Evolutionary conservation across 2,888 invertebrate genomes (phyloP), one percentile per base, ranked within the genome.

Genomic region (Encarsia formosa): DNA sequence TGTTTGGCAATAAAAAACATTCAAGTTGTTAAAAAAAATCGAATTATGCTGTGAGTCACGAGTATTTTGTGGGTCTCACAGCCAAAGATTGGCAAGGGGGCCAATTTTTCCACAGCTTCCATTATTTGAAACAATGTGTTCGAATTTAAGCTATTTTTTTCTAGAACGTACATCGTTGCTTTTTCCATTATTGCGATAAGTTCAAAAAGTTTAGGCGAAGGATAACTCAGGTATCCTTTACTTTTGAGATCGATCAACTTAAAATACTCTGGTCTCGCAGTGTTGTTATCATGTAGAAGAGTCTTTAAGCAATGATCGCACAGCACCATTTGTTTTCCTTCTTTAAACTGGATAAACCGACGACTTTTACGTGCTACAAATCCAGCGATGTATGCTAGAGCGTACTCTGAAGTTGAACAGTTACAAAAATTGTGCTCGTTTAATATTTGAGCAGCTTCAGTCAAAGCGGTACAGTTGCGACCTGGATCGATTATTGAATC

Each of bases 1-100:
- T 50, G 49, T 16, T 50, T 54, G 5, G 42, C 19, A 19, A 54
- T 42, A 37, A 50, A n/a, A 45, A 51, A 39, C 50, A 54, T 54
- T 22, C 54, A 9, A 5, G 45, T 54, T 4, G 45, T 54, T 18
- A 55, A 22, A 18, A 34, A 55, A 34, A 51, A 51, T 1, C n/a
- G 9, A 2, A 55, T 35, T 8, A 51, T 37, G 16, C 19, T 37
- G 1, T 35, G 34, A 2, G 51, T 48, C 11, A 55, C 18, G 15
- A 13, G 3, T 2, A 20, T 20, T 16, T 42, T 20, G 24, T 52
- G 52, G 4, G 29, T 16, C 3, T 37, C 24, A 23, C 52, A 52
- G 2, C 52, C 52, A 23, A 46, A 13, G 5, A 32, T 19, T 5
- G 42, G 47, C 22, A 38, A 9, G 0, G 40, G 16, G 18, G 29